phyloP scores from a whole-genome alignment of 2,888 invertebrate species.

The Dolichomitus sp. region DNA sequence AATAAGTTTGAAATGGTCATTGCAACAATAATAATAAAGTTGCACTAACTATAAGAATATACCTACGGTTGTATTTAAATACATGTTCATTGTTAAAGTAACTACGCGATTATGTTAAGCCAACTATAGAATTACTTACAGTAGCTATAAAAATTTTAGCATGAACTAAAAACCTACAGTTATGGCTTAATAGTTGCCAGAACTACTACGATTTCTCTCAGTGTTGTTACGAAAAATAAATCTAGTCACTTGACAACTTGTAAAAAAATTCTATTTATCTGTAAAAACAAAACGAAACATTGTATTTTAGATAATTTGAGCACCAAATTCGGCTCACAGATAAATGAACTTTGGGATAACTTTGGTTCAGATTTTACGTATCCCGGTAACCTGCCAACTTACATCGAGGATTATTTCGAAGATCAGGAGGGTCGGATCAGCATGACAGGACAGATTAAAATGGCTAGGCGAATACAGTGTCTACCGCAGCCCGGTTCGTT shows the following conservation, averaged over 20 bases:
- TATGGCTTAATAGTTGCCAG: no score
- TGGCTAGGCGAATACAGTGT: constrained; percentile 88
- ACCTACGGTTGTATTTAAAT: no score
- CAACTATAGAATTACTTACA: no score
- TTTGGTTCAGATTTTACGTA: constrained; percentile 91
- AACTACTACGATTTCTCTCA: no score
- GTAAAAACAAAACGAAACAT: constrained; percentile 57
- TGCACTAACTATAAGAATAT: no score
- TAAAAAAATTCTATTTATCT: constrained; percentile 48
- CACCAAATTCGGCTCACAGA: constrained; percentile 91
- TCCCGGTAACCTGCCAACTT: constrained; percentile 90
- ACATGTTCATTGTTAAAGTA: no score
- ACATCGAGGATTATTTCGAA: constrained; percentile 92
- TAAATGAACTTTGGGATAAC: constrained; percentile 91
- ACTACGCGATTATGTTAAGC: no score
- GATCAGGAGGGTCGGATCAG: constrained; percentile 87
- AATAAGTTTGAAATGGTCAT: no score
- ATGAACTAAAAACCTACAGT: no score
- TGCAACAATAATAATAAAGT: no score
- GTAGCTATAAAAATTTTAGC: no score
- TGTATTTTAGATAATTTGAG: constrained; percentile 90
- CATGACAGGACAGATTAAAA: constrained; percentile 71
- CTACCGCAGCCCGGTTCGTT: constrained; percentile 92
- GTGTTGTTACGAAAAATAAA: not conserved
- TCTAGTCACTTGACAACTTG: no score